Base-by-base conservation (phyloP, 2,797 vertebrate genomes). In the Acanthurus tractus region DNA sequence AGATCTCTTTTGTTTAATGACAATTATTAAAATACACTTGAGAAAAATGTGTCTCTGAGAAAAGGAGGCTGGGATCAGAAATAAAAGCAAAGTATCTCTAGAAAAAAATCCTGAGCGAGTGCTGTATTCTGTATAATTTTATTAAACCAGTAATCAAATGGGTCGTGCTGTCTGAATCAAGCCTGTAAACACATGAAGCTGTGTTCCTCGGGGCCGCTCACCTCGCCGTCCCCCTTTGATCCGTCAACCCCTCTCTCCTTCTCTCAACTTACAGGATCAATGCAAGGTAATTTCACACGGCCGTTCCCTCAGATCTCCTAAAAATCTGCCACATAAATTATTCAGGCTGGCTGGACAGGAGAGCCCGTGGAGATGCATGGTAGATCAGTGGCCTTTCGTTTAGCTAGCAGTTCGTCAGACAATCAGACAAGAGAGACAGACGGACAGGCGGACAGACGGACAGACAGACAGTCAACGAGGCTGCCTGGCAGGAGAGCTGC, bases 311-410 rank as follows among this genome's bases (percentile, higher is more conserved):
- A 83, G 86, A 89, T 92, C 91, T 87, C 89, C 88, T 74, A 82
- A 92, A 93, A 93, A 92, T 90, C 79, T 66, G 74, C 81, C 40
- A 45, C 72, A 89, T 94, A 70, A 93, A 94, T 93, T 84, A 94
- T 93, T 92, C 89, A 94, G 79, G 45, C 59, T 11, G 63, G 64
- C 67, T 76, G 77, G 58, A 83, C 87, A 86, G 84, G 74, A 78
- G 58, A 83, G 89, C 86, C 83, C 68, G 61, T 76, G 74, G 84
- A 83, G 83, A 89, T 71, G 80, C 79, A 75, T 50, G 62, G 80
- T 80, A 48, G 85, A 91, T 88, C 83, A 73, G 89, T 92, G 90
- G 93, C 89, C 90, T 92, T 89, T 76, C 62, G 57, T 86, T 86
- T 82, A 86, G 81, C 68, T 44, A 55, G 76, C 83, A 76, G 79